Conservation (phyloP, 2,888 invertebrate species). For the Allacma fusca region DNA sequence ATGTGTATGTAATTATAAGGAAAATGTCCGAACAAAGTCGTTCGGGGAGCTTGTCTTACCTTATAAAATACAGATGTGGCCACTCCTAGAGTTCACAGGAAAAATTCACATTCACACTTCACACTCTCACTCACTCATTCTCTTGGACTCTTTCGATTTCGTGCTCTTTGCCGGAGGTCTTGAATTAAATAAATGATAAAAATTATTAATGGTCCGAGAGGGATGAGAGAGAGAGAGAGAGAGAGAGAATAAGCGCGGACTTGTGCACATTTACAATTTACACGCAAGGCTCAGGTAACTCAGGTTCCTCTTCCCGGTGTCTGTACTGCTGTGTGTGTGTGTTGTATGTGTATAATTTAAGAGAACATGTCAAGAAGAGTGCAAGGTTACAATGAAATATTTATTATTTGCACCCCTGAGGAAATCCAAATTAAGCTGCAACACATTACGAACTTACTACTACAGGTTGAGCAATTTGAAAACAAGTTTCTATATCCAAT, state of each 20-base stretch:
- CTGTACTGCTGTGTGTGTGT: neutral
- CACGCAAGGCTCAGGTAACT: neutral
- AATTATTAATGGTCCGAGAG: constrained; percentile 39
- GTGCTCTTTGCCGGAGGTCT: constrained; percentile 43
- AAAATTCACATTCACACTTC: constrained; percentile 39
- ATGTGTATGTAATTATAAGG: too few relatives aligned
- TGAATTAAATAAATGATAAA: constrained; percentile 44
- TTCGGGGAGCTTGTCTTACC: constrained; percentile 26
- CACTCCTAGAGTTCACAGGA: constrained; percentile 39
- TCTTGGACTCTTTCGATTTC: constrained; percentile 35
- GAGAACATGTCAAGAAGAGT: neutral
- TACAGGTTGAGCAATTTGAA: neutral
- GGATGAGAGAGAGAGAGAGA: neutral
- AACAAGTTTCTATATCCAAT: too few relatives aligned
- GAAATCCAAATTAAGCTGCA: constrained; percentile 10
- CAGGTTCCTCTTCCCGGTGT: neutral
- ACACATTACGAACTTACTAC: neutral
- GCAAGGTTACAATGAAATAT: constrained; percentile 5
- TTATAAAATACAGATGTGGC: constrained; percentile 43
- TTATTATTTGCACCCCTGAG: constrained; percentile 11
- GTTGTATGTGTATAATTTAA: neutral
- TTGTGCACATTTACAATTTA: constrained; percentile 21
- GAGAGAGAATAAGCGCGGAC: too few relatives aligned
- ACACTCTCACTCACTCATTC: constrained; percentile 25
- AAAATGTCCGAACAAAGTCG: constrained; percentile 27